Percentiles rank a stretch among this genome's conserved stretches.
Conservation (phyloP, 2,888 invertebrate species). For the Apamea monoglypha region DNA sequence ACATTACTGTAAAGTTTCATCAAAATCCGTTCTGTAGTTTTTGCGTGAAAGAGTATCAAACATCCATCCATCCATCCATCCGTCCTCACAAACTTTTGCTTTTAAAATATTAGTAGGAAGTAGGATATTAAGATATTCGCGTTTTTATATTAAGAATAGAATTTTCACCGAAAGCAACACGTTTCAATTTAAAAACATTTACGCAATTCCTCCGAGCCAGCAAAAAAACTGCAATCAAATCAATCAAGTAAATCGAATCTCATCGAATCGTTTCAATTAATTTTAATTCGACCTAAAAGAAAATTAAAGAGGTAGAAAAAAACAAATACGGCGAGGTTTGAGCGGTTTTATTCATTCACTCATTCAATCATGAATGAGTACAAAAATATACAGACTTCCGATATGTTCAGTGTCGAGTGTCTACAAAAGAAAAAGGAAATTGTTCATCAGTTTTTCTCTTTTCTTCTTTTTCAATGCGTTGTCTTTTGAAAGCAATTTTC, state of each 20-base stretch:
- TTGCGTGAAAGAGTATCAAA: no score
- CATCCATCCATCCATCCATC: no score
- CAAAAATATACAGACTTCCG: neutral
- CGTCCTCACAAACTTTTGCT: no score
- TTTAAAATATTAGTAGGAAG: no score
- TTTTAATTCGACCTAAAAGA: slow-evolving; percentile 5
- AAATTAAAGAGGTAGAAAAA: neutral
- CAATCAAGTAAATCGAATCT: slow-evolving; percentile 1
- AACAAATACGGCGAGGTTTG: neutral
- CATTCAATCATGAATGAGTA: slow-evolving; percentile 1
- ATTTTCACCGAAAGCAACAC: neutral
- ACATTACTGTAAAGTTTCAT: no score
- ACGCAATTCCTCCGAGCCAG: rapidly evolving
- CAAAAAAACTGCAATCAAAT: neutral
- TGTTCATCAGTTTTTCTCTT: neutral
- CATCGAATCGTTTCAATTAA: neutral
- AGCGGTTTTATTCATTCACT: slow-evolving; percentile 9
- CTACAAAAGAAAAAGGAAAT: neutral
- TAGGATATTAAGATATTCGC: neutral
- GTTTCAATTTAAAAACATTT: neutral
- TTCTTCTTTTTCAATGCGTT: neutral
- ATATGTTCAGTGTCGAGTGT: neutral
- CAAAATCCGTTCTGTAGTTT: no score
- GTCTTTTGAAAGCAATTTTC: neutral
- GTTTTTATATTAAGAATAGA: neutral